These are phyloP conservation scores for Mystacides longicornis DNA, from an alignment of 2,888 invertebrate genomes.

Conservation along the genomic window DNA sequence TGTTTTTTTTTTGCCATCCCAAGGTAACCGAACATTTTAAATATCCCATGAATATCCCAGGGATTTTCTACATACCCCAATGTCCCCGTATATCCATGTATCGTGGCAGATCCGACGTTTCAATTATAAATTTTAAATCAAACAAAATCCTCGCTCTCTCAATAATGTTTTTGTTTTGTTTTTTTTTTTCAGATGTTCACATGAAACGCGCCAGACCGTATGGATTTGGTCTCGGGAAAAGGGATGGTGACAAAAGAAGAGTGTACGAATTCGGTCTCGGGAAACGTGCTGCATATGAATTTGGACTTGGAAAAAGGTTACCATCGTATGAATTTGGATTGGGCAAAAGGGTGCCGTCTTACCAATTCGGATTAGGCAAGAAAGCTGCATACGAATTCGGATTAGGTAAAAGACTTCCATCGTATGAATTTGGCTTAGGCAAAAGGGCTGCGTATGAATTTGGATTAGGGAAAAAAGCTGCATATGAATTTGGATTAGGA, in stretches of 20 bases:
- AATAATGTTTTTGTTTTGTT: no score
- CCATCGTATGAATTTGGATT: conserved; percentile 23
- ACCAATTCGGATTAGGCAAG: conserved; percentile 21
- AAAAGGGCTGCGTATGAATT: conserved; percentile 20
- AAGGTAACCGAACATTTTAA: no score
- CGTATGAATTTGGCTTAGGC: conserved; percentile 30
- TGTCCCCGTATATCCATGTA: no score
- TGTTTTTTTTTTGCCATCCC: no score
- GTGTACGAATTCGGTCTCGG: conserved; percentile 27
- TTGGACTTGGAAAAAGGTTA: conserved; percentile 20
- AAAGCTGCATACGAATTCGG: conserved; percentile 23
- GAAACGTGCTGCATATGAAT: conserved; percentile 21
- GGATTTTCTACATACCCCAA: no score
- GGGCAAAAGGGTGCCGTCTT: conserved; percentile 17
- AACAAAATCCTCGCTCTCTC: no score
- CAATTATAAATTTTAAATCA: no score
- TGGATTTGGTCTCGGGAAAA: conserved; percentile 64
- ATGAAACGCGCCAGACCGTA: conserved; percentile 56
- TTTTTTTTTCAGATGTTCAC: conserved; percentile 34
- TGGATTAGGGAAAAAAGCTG: conserved; percentile 19
- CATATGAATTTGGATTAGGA: conserved; percentile 22
- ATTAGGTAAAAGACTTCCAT: conserved; percentile 18
- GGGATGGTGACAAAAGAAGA: conserved; percentile 13
- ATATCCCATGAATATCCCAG: no score
- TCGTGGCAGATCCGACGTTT: no score